phyloP scores from a whole-genome alignment of 2,113 vertebrate genomes.

The Saccopteryx bilineata region DNA sequence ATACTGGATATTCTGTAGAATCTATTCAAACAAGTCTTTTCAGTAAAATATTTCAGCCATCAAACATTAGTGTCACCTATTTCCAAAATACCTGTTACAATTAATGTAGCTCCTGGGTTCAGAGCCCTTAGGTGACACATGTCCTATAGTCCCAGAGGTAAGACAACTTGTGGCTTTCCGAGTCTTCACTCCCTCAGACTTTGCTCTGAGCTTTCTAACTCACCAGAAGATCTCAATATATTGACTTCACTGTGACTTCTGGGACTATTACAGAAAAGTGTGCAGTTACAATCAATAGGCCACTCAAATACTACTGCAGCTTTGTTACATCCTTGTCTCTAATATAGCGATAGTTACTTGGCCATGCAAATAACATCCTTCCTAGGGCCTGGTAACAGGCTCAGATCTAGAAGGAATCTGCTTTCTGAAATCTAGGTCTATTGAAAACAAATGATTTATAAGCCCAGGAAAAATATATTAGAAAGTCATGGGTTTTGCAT shows the following conservation, averaged over 20 bases:
- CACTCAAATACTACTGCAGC: background rate
- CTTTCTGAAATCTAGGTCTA: background rate
- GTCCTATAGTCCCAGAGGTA: background rate
- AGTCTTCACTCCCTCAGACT: background rate
- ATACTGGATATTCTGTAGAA: background rate
- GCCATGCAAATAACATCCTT: background rate
- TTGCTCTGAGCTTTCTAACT: background rate
- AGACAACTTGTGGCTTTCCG: background rate
- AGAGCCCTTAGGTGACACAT: background rate
- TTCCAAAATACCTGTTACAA: background rate
- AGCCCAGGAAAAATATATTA: background rate
- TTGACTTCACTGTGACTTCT: background rate
- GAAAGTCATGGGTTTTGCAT: background rate
- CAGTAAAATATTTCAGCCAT: background rate
- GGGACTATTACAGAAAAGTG: background rate
- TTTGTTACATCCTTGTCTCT: background rate
- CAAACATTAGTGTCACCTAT: background rate
- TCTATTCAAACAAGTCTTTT: background rate
- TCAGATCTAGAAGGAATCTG: background rate
- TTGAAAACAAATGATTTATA: background rate
- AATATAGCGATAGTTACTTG: background rate
- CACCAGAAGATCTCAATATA: background rate
- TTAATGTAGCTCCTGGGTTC: background rate
- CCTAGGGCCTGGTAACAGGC: background rate
- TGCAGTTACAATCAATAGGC: background rate